Evolutionary conservation across 2,888 invertebrate species (phyloP), one percentile per base, ranked within the genome.

Genomic region (Netelia inedita): DNA sequence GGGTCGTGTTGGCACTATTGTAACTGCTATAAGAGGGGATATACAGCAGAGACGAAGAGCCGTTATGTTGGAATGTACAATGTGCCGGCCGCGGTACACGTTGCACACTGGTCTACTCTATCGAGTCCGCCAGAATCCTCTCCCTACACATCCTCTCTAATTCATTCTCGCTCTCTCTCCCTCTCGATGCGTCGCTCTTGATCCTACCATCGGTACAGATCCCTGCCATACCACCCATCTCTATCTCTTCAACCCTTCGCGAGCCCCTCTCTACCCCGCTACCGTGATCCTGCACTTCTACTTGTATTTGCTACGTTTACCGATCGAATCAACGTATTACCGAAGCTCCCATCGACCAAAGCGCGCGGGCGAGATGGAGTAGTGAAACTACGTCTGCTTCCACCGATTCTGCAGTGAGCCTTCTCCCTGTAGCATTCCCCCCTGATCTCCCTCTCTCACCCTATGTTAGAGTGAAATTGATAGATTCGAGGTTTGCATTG

Each of bases 271-370:
- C 46, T 59, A n/a, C 19, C 35, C 8, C 23, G 63, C 55, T 28
- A 9, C 28, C 28, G 66, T 28, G 16, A 75, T 66, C 84, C 86
- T 79, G 86, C 87, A 88, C 87, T 90, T 88, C 43, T 80, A 50
- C 89, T 87, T 68, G 50, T 87, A 83, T 85, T 88, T 89, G 57
- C 89, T 89, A 87, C 91, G 90, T 92, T 92, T 92, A 90, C 90
- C 87, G 88, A 90, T 88, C 87, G 90, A 91, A 92, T 92, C 91
- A 92, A 89, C 88, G 91, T 90, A 92, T 92, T 91, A 92, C 88
- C 87, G 86, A 88, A 86, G 85, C 90, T 83, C 86, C 86, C 78
- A 83, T 85, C 73, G 82, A 79, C 46, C 66, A 35, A 46, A 71
- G 46, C 63, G 68, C 50, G 74, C 16, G 35, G 59, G 14, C 0